Conservation (phyloP, 2,113 vertebrate species). For the Xiphias gladius region DNA sequence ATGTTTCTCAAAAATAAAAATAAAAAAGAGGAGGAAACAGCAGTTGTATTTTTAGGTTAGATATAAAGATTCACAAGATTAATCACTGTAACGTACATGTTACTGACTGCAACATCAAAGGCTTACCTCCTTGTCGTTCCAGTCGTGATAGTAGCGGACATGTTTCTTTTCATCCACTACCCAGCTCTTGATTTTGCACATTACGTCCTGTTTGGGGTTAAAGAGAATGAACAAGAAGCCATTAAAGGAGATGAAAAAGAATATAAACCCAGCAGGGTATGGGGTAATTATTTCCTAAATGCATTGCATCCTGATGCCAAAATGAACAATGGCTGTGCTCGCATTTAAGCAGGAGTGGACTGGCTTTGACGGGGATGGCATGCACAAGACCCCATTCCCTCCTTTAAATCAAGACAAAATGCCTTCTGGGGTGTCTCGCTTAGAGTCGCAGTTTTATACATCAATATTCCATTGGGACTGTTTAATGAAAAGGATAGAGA, state of each 20-base stretch:
- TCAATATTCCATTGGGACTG: slow-evolving; percentile 64
- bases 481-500: slow-evolving; percentile 66
- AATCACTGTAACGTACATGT: slow-evolving; percentile 68
- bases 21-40: slow-evolving; percentile 26
- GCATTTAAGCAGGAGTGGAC: slow-evolving; percentile 76
- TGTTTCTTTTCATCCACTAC: slow-evolving; percentile 95
- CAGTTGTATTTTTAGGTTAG: slow-evolving; percentile 72
- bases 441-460: slow-evolving; percentile 56
- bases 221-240: slow-evolving; percentile 89
- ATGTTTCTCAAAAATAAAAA: slow-evolving; percentile 26
- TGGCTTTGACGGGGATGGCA: slow-evolving; percentile 78
- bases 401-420: slow-evolving; percentile 73
- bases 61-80: slow-evolving; percentile 69
- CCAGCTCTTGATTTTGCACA: slow-evolving; percentile 98
- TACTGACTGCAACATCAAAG: slow-evolving; percentile 79
- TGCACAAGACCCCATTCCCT: slow-evolving; percentile 67
- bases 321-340: slow-evolving; percentile 81
- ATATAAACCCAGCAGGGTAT: slow-evolving; percentile 87
- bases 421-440: slow-evolving; percentile 73
- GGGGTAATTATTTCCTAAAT: slow-evolving; percentile 89
- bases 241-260: slow-evolving; percentile 88
- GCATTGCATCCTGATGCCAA: slow-evolving; percentile 84
- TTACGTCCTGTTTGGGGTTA: slow-evolving; percentile 92
- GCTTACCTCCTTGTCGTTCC: slow-evolving; percentile 96
- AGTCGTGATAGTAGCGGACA: slow-evolving; percentile 91